Evolutionary conservation across 2,113 vertebrate genomes (phyloP).

Genomic region (Uria lomvia): DNA sequence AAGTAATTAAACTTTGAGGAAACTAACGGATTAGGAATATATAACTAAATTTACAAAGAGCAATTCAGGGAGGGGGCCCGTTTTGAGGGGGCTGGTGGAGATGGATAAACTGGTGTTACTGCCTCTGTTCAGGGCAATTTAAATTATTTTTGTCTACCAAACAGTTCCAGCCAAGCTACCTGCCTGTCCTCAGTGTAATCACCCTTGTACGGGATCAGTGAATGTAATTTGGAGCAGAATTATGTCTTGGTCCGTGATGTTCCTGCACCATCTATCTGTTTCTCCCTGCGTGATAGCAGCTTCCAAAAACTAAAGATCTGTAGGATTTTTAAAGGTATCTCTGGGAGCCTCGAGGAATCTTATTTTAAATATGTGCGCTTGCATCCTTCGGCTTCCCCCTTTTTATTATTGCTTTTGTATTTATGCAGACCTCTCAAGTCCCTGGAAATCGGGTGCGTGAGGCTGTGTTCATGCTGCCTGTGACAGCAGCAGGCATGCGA

Average conservation of each 20-base stretch:
- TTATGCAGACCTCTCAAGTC: not conserved
- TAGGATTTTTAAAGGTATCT: not conserved
- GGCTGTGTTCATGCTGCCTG: not conserved
- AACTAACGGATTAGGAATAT: not conserved
- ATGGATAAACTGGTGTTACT: not conserved
- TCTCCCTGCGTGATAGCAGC: not conserved
- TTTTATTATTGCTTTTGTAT: not conserved
- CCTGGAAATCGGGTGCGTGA: not conserved
- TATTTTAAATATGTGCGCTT: not conserved
- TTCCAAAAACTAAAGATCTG: not conserved
- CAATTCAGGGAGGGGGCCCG: not conserved
- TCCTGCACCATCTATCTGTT: not conserved
- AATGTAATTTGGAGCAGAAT: not conserved
- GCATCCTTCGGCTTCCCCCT: not conserved
- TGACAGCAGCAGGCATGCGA: rapidly evolving
- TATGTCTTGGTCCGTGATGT: not conserved
- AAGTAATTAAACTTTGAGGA: not conserved
- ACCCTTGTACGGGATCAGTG: not conserved
- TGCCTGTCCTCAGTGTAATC: not conserved
- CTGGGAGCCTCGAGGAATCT: not conserved
- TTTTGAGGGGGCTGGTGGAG: not conserved
- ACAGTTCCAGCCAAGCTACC: not conserved
- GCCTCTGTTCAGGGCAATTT: not conserved
- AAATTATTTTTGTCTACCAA: not conserved
- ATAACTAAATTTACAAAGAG: not conserved